These are phyloP conservation scores for Holothuria glaberrima DNA, from an alignment of 35 echinoderm and acorn worm species.

Conservation along the genomic window DNA sequence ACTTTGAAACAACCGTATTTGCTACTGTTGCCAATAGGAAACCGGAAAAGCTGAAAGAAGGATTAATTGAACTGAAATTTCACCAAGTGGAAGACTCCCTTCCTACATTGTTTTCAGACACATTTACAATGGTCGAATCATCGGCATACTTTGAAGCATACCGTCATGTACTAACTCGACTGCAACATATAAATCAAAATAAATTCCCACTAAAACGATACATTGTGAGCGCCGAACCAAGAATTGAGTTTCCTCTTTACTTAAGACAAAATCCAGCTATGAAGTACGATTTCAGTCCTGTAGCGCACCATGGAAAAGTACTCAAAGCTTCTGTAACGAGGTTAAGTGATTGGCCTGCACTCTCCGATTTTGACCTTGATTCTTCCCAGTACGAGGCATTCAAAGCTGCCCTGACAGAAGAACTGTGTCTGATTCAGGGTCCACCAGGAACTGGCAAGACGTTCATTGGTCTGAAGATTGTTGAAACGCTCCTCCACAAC, in stretches of 20 bases:
- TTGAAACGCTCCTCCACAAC: slow-evolving; percentile 79
- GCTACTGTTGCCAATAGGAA: slow-evolving; percentile 79
- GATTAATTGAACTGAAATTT: slow-evolving; percentile 70
- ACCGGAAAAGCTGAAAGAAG: slow-evolving; percentile 65
- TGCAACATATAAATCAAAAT: slow-evolving; percentile 44
- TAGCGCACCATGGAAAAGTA: slow-evolving; percentile 5
- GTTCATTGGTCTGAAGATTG: slow-evolving; percentile 90
- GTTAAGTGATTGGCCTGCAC: slow-evolving; percentile 58
- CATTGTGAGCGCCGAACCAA: slow-evolving; percentile 33
- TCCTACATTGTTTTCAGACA: neutral
- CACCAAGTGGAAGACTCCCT: neutral
- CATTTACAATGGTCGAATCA: slow-evolving; percentile 70
- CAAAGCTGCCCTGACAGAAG: slow-evolving; percentile 80
- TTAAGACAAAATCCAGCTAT: slow-evolving; percentile 24
- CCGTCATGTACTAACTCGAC: slow-evolving; percentile 54
- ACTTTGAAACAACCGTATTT: slow-evolving; percentile 83
- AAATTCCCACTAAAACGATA: slow-evolving; percentile 61
- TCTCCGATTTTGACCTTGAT: slow-evolving; percentile 60
- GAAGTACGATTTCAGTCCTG: slow-evolving; percentile 55
- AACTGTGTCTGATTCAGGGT: slow-evolving; percentile 89
- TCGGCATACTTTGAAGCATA: slow-evolving; percentile 79
- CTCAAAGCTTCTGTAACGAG: too few relatives aligned
- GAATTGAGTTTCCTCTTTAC: slow-evolving; percentile 1
- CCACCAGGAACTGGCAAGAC: slow-evolving; percentile 98
- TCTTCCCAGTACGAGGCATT: slow-evolving; percentile 76